Base-by-base conservation (phyloP, 2,888 invertebrate genomes). In the Epirrhoe alternata region DNA sequence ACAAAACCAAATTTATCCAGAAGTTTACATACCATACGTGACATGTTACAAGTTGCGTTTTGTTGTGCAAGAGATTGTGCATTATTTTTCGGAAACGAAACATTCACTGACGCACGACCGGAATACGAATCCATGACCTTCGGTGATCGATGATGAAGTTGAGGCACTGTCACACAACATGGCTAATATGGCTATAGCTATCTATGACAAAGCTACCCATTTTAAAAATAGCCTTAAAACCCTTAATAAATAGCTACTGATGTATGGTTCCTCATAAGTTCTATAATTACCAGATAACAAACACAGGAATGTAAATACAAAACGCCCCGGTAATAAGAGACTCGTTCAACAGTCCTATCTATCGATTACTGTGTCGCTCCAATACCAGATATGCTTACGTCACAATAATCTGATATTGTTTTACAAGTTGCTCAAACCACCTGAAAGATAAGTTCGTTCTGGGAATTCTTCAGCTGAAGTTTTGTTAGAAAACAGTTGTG, bases 261-360 rank as follows among this genome's bases (percentile, higher is more conserved):
- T 42, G 33, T 35, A 45, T 45, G 16, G 47, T 14, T 7, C 6
- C 14, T 5, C 14, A 47, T 35, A 31, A 17, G 10, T 52, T 12
- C 10, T 31, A 59, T 60, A 65, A 69, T 72, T 67, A 68, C 72
- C 57, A 60, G 71, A 74, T 70, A 71, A 73, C 75, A 75, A 78
- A 79, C 76, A 77, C 81, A 75, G 75, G 81, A 83, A 84, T 81
- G 80, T 74, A 72, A 77, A 66, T 69, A 69, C 69, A 73, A 57
- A 72, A 82, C 86, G 85, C 88, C 87, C 85, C 83, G 70, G 87
- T 88, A 89, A 90, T 86, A 80, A 66, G 52, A 67, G 63, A 60
- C 49, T 3, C 85, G 83, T 88, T 84, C 83, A 73, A 64, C 83
- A 85, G 84, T 74, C 75, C 82, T 85, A 86, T 85, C 84, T 76